These are phyloP conservation scores for Drosophila ficusphila DNA, from an alignment of 1,140 invertebrate genomes.

Conservation along the genomic window DNA sequence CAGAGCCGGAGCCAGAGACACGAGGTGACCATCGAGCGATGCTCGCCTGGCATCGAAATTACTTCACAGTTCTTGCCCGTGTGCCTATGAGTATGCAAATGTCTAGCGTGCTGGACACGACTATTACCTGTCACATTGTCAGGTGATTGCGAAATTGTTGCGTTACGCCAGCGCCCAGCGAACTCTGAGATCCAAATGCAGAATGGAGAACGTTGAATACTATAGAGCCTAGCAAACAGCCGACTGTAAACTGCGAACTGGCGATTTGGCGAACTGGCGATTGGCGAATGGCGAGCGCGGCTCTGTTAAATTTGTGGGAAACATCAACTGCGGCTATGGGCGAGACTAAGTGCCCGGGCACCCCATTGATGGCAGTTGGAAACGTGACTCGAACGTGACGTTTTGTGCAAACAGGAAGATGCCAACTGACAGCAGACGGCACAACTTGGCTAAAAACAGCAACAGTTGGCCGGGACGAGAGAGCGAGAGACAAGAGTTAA, in stretches of 20 bases:
- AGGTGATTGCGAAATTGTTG: conserved; percentile 82
- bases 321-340: conserved; percentile 73
- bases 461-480: conserved; percentile 52
- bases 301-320: conserved; percentile 82
- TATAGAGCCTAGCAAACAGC: no score
- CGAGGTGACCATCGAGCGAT: conserved; percentile 30
- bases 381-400: conserved; percentile 81
- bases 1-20: conserved; percentile 25
- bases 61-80: conserved; percentile 53
- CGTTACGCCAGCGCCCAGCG: conserved; percentile 68
- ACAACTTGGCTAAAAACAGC: conserved; percentile 27
- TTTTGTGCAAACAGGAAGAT: conserved; percentile 82
- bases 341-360: conserved; percentile 46
- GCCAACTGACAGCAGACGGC: conserved; percentile 66
- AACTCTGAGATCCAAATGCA: conserved; percentile 23
- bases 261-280: no score
- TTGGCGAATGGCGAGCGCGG: conserved; percentile 42
- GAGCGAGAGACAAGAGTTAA: conserved; percentile 66
- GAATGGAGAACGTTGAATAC: no score
- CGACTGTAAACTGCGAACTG: conserved; percentile 5
- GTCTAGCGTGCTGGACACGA: conserved; percentile 75
- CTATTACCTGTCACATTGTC: conserved; percentile 83
- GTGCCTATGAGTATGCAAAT: conserved; percentile 62
- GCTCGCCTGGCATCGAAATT: conserved; percentile 63
- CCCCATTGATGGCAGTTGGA: conserved; percentile 67